Percentiles rank a stretch among this genome's conserved stretches.
phyloP scores from a whole-genome alignment of 2,113 vertebrate species.

The Limanda limanda region DNA sequence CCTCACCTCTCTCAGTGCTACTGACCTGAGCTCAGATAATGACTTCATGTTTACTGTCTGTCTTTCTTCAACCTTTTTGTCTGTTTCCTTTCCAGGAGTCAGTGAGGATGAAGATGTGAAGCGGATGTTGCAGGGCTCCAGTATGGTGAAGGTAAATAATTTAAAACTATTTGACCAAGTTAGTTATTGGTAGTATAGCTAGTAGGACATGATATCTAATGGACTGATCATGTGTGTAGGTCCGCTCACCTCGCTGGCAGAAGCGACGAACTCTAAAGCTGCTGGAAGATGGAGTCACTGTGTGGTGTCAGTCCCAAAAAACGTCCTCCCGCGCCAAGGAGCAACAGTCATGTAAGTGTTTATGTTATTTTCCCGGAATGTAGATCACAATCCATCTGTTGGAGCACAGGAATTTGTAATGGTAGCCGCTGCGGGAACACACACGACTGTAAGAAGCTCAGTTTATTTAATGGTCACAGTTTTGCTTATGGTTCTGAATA shows the following conservation, averaged over 20 bases:
- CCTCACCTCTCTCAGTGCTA: no score
- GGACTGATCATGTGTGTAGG: conserved; percentile 65
- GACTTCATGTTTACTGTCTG: background rate
- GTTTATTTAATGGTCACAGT: no score
- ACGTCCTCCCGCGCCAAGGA: conserved; percentile 80
- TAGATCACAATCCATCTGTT: no score
- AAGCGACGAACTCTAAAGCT: conserved; percentile 87
- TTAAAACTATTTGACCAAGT: background rate
- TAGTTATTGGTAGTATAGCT: background rate
- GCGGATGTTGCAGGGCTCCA: conserved; percentile 88
- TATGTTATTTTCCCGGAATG: background rate
- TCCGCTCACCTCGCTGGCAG: conserved; percentile 86
- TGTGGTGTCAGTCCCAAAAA: conserved; percentile 90
- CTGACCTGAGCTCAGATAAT: background rate
- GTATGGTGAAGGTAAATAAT: conserved; percentile 78
- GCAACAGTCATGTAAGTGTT: conserved; percentile 90
- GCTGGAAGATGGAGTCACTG: conserved; percentile 89
- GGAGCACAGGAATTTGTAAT: no score
- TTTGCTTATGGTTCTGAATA: no score
- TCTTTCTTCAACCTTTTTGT: background rate
- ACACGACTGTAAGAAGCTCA: no score
- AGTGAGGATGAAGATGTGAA: conserved; percentile 89
- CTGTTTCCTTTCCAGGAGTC: conserved; percentile 80
- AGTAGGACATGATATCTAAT: background rate
- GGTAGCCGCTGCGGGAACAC: no score